Conservation (phyloP, 2,113 vertebrate species). For the Beaufortia kweichowensis region DNA sequence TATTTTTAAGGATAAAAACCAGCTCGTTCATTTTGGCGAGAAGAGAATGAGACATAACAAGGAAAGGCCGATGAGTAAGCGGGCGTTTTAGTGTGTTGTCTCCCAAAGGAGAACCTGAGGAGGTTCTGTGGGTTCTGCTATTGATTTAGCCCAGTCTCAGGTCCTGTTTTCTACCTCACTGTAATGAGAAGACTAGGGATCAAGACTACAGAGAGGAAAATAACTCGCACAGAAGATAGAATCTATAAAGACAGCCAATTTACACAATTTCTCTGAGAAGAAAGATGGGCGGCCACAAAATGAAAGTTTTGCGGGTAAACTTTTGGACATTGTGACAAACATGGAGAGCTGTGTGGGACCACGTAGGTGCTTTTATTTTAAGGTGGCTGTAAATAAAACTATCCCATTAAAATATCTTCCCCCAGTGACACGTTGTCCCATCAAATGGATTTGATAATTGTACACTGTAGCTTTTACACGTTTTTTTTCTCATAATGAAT, state of each 20-base stretch:
- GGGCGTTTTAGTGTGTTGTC: slow-evolving; percentile 34
- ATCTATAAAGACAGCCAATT: slow-evolving; percentile 54
- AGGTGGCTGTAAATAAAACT: slow-evolving; percentile 5
- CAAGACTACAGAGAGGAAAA: slow-evolving; percentile 45
- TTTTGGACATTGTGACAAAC: slow-evolving; percentile 36
- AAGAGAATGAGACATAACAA: slow-evolving; percentile 19
- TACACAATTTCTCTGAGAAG: slow-evolving; percentile 42
- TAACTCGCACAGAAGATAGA: slow-evolving; percentile 39
- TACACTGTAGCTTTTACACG: background rate
- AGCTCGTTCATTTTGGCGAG: slow-evolving; percentile 30
- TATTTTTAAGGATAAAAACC: slow-evolving; percentile 23
- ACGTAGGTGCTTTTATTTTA: background rate
- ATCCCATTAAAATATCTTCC: background rate
- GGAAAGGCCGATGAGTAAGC: slow-evolving; percentile 29
- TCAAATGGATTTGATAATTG: slow-evolving; percentile 1
- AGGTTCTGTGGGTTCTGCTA: slow-evolving; percentile 42
- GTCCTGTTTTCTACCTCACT: slow-evolving; percentile 42
- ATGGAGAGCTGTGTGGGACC: background rate
- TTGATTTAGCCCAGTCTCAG: slow-evolving; percentile 46
- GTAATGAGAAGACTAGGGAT: slow-evolving; percentile 52
- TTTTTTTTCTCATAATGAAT: background rate
- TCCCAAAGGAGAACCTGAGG: slow-evolving; percentile 36
- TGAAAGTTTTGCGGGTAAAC: slow-evolving; percentile 29
- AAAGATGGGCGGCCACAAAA: slow-evolving; percentile 15
- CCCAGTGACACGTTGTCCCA: background rate